A percentile compares a stretch with the other conserved stretches of the same genome.
Conservation (phyloP, 1,140 invertebrate genomes). For the Papilio machaon region DNA sequence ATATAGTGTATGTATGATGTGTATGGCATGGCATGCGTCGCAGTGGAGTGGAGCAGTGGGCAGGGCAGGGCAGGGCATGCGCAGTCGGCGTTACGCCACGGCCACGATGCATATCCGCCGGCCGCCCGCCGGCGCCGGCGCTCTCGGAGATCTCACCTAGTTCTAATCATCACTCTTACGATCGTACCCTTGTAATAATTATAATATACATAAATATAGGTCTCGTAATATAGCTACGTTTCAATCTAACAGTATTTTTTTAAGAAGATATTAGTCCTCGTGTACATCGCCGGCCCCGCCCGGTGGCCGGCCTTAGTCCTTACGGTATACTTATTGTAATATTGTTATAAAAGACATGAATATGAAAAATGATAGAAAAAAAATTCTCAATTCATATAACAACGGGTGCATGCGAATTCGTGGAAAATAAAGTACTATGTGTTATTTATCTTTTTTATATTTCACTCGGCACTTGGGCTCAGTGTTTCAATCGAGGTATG, state of each 20-base stretch:
- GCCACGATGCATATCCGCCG: conserved; percentile 6
- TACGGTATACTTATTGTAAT: conserved; percentile 77
- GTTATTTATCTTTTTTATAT: conserved; percentile 82
- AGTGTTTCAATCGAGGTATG: conserved; percentile 76
- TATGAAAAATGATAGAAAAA: conserved; percentile 79
- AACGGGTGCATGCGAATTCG: conserved; percentile 81
- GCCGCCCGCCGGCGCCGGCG: background rate
- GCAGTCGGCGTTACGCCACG: conserved; percentile 48
- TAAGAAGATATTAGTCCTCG: conserved; percentile 81
- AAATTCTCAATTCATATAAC: conserved; percentile 80
- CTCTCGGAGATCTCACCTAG: conserved; percentile 79
- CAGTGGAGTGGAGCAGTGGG: conserved; percentile 72
- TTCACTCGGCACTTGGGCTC: conserved; percentile 71
- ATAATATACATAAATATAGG: conserved; percentile 79
- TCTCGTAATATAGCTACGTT: conserved; percentile 71
- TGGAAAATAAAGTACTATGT: conserved; percentile 76
- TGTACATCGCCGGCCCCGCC: conserved; percentile 73
- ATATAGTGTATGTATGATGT: conserved; percentile 62
- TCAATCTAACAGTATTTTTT: conserved; percentile 82
- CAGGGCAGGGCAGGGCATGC: conserved; percentile 42
- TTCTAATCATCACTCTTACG: conserved; percentile 76
- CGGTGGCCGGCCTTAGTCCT: conserved; percentile 72
- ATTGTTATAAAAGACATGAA: conserved; percentile 80
- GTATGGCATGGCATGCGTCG: conserved; percentile 65
- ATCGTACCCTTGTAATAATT: conserved; percentile 77